These are phyloP conservation scores for Peromyscus polionotus DNA, from an alignment of 2,113 vertebrate genomes.

Conservation along the genomic window DNA sequence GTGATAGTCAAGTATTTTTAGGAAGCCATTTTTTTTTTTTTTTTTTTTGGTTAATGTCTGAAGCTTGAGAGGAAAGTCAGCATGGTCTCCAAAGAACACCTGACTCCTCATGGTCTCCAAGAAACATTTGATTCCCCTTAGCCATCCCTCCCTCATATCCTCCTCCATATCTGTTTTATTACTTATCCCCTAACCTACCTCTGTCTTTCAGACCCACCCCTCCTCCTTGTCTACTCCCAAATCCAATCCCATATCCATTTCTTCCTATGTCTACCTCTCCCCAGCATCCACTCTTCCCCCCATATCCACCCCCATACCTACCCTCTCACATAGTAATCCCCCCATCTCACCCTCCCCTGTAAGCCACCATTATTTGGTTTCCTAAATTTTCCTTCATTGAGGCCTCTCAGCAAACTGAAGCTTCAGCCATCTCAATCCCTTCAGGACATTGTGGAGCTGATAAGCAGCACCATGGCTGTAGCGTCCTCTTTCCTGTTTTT, in stretches of 20 bases:
- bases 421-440: no score
- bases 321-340: accelerated
- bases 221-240: background rate
- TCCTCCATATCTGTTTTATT: background rate
- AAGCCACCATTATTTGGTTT: background rate
- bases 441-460: background rate
- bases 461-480: background rate
- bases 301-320: background rate
- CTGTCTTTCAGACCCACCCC: background rate
- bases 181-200: background rate
- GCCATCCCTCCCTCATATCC: background rate
- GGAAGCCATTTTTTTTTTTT: background rate
- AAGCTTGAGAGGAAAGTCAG: background rate
- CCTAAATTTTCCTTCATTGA: background rate
- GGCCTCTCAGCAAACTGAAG: background rate
- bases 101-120: background rate
- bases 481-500: background rate
- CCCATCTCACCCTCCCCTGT: accelerated
- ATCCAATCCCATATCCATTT: background rate
- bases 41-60: background rate
- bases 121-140: no score
- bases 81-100: background rate
- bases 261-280: background rate
- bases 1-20: background rate
- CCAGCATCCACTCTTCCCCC: background rate